A percentile compares a stretch with the other conserved stretches of the same genome.
phyloP scores from a whole-genome alignment of 2,797 vertebrate genomes.

The Pogoniulus pusillus region DNA sequence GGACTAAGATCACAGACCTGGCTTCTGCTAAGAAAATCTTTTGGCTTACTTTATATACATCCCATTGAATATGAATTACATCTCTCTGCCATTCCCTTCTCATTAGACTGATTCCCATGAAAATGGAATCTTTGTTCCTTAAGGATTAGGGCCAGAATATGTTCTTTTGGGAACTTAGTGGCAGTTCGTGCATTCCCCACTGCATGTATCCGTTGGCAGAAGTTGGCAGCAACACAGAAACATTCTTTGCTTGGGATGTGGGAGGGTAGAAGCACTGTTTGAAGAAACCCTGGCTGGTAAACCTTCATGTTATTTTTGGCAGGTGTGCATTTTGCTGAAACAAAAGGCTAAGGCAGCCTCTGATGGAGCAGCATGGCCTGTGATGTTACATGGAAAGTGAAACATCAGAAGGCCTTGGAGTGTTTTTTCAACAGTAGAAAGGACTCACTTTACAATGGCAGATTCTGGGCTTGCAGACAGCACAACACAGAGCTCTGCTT shows the following conservation, averaged over 20 bases:
- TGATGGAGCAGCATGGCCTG: not conserved
- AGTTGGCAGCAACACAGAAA: constrained; percentile 17
- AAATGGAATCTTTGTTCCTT: constrained; percentile 5
- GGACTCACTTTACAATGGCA: not conserved
- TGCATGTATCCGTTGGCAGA: not conserved
- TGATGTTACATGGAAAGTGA: not conserved
- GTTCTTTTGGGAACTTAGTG: not conserved
- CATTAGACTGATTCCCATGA: not conserved
- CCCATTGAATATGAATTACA: not conserved
- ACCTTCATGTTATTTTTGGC: constrained; percentile 41
- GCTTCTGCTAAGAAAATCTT: not conserved
- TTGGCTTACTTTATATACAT: not conserved
- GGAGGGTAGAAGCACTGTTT: not conserved
- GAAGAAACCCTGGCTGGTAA: constrained; percentile 24
- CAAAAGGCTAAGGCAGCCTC: constrained; percentile 26
- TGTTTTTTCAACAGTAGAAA: not conserved
- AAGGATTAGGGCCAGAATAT: not conserved
- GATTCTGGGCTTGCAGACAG: not conserved
- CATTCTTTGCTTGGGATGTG: constrained; percentile 4
- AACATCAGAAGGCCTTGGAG: not conserved
- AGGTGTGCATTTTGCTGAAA: constrained; percentile 16
- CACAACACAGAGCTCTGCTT: not conserved
- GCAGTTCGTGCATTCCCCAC: constrained; percentile 1
- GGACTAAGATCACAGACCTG: not conserved
- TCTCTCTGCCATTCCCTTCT: not conserved